These are phyloP conservation scores for Tauraco hartlaubi DNA, from an alignment of 2,797 vertebrate species.

Conservation along the genomic window DNA sequence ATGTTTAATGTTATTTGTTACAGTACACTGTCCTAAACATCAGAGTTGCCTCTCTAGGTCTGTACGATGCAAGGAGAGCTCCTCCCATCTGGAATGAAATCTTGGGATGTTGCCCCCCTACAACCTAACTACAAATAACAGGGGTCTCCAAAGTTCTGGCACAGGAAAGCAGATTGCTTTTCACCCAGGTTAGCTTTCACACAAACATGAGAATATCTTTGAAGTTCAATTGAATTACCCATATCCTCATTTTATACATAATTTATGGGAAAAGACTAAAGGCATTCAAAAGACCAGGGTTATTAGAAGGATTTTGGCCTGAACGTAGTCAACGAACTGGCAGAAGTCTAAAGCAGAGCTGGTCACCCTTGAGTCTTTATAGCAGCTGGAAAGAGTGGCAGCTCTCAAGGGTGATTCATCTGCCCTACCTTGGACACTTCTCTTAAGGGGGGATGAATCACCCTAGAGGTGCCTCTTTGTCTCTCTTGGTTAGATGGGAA, in stretches of 20 bases:
- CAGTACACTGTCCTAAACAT: not conserved
- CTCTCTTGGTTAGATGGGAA: not conserved
- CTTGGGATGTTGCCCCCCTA: not conserved
- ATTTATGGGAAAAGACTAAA: not conserved
- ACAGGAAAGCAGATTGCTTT: not conserved
- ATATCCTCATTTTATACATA: not conserved
- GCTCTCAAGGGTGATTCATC: not conserved
- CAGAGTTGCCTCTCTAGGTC: not conserved
- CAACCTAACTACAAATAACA: not conserved
- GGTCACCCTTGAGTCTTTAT: not conserved
- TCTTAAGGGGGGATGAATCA: not conserved
- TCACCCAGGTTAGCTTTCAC: not conserved
- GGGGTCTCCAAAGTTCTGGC: not conserved
- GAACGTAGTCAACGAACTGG: not conserved
- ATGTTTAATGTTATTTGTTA: not conserved
- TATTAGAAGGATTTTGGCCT: not conserved
- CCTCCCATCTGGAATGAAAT: not conserved
- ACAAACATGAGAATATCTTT: not conserved
- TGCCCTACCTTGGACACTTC: not conserved
- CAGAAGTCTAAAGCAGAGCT: not conserved
- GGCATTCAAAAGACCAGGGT: not conserved
- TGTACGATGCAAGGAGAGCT: not conserved
- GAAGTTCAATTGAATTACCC: not conserved
- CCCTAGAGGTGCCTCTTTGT: not conserved
- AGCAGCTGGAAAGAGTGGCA: not conserved